Base-by-base conservation (phyloP, 2,797 vertebrate species). In the Emydoidea blandingii region DNA sequence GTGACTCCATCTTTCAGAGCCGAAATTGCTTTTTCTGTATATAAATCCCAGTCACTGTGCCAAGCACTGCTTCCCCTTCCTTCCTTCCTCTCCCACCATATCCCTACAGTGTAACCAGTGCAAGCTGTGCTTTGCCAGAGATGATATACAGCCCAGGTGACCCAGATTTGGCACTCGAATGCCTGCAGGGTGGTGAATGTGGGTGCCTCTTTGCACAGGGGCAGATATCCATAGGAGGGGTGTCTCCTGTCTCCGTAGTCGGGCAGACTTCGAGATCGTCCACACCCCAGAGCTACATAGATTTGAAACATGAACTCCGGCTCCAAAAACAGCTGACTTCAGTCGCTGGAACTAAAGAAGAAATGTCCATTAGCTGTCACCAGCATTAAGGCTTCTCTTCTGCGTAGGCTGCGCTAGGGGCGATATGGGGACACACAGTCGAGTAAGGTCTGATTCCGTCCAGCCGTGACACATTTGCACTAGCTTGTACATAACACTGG, bases 11-110 rank as follows among this genome's bases (percentile, higher is more conserved):
- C 72, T 31, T 81, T 3, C 83, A 0, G 1, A 53, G 49, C 31
- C 2, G 6, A 12, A 8, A 44, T 21, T 0, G 0, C 84, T 82
- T 8, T 83, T 8, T 7, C 1, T 53, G 0, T 1, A 16, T 74
- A 6, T 25, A 12, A 29, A 57, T n/a, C 34, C 56, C 37, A 12
- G 62, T 83, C 83, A 44, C 84, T 0, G 0, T 0, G 1, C 83
- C 85, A 0, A 0, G 57, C 52, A 44, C 81, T 27, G 47, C 47
- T 49, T 50, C 16, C 76, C 74, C 25, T 74, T 74, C 37, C 37
- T 44, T 15, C 47, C 44, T 74, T 74, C 41, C 72, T 44, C 72
- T 74, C 41, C 72, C 21, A 15, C 72, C 41, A 44, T 44, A 74
- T 23, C 41, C 37, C 41, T 21, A 5, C 12, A 44, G 72, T 41